Percentiles rank a stretch among this genome's conserved stretches.
phyloP scores from a whole-genome alignment of 2,888 invertebrate genomes.

The Chrysolina americana region DNA sequence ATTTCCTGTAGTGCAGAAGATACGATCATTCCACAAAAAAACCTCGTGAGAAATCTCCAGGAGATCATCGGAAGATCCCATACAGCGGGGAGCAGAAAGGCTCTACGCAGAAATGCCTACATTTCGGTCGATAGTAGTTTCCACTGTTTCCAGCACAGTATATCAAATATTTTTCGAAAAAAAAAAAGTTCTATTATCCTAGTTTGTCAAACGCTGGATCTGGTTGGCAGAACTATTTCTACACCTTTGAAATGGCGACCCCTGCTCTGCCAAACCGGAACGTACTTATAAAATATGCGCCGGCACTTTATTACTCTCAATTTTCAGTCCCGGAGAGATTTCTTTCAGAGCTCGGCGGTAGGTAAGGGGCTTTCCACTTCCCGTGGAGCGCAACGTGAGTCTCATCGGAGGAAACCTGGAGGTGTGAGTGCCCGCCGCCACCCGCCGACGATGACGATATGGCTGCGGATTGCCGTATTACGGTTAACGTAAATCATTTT shows the following conservation, averaged over 20 bases:
- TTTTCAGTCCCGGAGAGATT: constrained; percentile 68
- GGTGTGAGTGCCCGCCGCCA: constrained; percentile 49
- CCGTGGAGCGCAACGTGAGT: constrained; percentile 48
- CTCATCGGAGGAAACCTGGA: constrained; percentile 44
- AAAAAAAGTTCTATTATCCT: too few relatives aligned
- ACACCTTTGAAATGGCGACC: not conserved
- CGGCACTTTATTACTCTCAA: constrained; percentile 69
- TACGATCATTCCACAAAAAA: too few relatives aligned
- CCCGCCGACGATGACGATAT: constrained; percentile 43
- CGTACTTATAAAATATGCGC: constrained; percentile 65
- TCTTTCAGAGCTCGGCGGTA: constrained; percentile 62
- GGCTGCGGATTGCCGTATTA: constrained; percentile 44
- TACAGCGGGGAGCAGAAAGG: too few relatives aligned
- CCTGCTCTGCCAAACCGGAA: constrained; percentile 40
- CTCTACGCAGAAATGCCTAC: too few relatives aligned
- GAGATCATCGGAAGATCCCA: too few relatives aligned
- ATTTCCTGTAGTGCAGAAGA: too few relatives aligned
- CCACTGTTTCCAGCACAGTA: too few relatives aligned
- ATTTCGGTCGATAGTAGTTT: too few relatives aligned
- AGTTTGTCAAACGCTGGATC: not conserved
- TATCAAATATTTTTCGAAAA: too few relatives aligned
- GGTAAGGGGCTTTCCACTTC: constrained; percentile 56
- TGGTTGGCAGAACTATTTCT: not conserved
- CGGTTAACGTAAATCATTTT: constrained; percentile 31
- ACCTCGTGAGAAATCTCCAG: too few relatives aligned